Conservation (phyloP, 1,140 invertebrate genomes). For the Harlomillsia oculata region DNA sequence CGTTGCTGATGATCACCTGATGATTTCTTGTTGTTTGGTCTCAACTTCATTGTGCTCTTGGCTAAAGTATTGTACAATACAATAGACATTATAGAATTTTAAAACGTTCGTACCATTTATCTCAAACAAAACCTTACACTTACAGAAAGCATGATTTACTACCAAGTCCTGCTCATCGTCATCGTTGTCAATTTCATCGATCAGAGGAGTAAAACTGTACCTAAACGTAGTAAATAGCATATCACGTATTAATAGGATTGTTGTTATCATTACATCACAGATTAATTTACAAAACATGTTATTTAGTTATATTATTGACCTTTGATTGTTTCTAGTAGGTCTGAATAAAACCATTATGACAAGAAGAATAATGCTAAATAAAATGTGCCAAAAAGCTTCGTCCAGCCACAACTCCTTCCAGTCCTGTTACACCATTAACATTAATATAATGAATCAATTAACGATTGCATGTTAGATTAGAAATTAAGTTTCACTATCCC, state of each 20-base stretch:
- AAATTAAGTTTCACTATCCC: not conserved
- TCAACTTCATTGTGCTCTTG: slow-evolving; percentile 27
- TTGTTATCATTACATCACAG: not conserved
- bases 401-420: slow-evolving; percentile 89
- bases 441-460: not conserved
- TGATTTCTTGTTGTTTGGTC: slow-evolving; percentile 18
- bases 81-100: not conserved
- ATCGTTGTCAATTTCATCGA: slow-evolving; percentile 67
- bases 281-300: not conserved
- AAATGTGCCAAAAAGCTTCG: slow-evolving; percentile 86
- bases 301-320: slow-evolving; percentile 38
- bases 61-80: not conserved
- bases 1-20: too few species aligned
- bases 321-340: slow-evolving; percentile 87
- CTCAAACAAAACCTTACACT: slow-evolving; percentile 15
- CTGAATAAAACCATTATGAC: slow-evolving; percentile 92
- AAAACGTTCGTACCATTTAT: not conserved
- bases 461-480: not conserved
- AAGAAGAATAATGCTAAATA: slow-evolving; percentile 75
- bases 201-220: slow-evolving; percentile 83
- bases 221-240: slow-evolving; percentile 37
- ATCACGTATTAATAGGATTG: not conserved
- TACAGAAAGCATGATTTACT: slow-evolving; percentile 71
- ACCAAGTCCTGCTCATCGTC: slow-evolving; percentile 71
- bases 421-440: slow-evolving; percentile 46